Base-by-base conservation (phyloP, 1,140 invertebrate genomes). In the Panulirus ornatus region DNA sequence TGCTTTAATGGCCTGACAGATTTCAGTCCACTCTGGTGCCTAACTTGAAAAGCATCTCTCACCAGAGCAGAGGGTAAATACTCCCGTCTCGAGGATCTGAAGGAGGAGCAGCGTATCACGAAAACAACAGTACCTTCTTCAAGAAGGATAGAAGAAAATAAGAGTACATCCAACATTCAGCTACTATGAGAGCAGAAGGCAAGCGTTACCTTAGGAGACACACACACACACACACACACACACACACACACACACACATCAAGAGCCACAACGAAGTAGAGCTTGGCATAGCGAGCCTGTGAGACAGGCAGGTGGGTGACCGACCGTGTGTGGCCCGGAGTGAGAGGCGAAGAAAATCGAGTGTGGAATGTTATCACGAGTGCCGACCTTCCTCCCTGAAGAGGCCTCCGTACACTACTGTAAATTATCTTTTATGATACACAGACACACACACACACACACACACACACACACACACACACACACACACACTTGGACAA, bases 301-400 rank as follows among this genome's bases (percentile, higher is more conserved):
- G 8, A 9, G 6, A 9, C 22, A 27, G 34, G 51, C 38, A 40
- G 76, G 11, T 51, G 40, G 42, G 42, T 79, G 76, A 79, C 76
- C 70, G 76, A 79, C 76, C 70, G 38, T 6, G 38, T 73, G 70
- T 73, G n/a, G 30, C 70, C 76, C 16, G 42, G 40, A 30, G 27
- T 27, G n/a, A 30, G 3, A 27, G 44, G 38, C 2, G 76, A 54
- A 36, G 76, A 36, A 3, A 36, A 51, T 47, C 9, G 34, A 5
- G 51, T n/a, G 42, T 27, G 76, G n/a, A 51, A n/a, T 27, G 51
- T 19, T 47, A 79, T 47, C 42, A 44, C 38, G n/a, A 79, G 76
- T 19, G 14, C 54, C 1, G 16, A 58, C 34, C 0, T 6, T 14
- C 9, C 5, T 63, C 58, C 58, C 58, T 63, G 27, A 22, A 27